Evolutionary conservation across 2,797 vertebrate genomes (phyloP), one percentile per base, ranked within the genome.

Genomic region (Thamnophis elegans): DNA sequence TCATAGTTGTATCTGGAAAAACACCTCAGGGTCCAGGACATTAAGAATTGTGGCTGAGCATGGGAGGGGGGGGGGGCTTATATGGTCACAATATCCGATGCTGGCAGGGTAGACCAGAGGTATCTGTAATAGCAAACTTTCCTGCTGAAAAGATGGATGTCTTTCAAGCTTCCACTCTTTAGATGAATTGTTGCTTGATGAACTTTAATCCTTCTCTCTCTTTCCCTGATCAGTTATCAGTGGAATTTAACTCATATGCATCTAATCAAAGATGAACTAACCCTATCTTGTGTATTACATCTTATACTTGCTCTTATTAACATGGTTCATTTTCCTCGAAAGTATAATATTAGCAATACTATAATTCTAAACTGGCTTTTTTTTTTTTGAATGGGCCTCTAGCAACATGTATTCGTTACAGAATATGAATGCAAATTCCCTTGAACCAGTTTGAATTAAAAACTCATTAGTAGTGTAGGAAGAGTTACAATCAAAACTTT

Each of bases 1-100:
- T 78, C 36, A 78, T 3, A 82, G 36, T 82, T 20, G 36, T 12
- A 73, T 82, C 28, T 0, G 0, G 42, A 3, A 5, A 28, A 22
- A 47, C n/a, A 53, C 58, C 51, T 28, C 56, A 28, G 9, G 89
- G 10, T 68, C 18, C 20, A 53, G 47, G 91, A n/a, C n/a, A 6
- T 12, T 22, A 58, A 53, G 47, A 59, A 89, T 85, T 25, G 36
- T 58, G 92, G 92, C 89, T 47, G 73, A 25, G 36, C 73, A 47
- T 82, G 73, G 36, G 12, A n/a, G n/a, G n/a, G n/a, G n/a, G n/a
- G n/a, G n/a, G 10, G 36, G 9, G 5, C 36, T 82, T 47, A 22
- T 47, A 12, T 82, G 9, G 36, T 25, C 20, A 47, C 47, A 25
- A 82, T 47, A 73, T 18, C n/a, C 73, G 14, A 73, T 73, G 16